Evolutionary conservation across 1,140 invertebrate genomes (phyloP).

Genomic region (Zaprionus tsacasi): DNA sequence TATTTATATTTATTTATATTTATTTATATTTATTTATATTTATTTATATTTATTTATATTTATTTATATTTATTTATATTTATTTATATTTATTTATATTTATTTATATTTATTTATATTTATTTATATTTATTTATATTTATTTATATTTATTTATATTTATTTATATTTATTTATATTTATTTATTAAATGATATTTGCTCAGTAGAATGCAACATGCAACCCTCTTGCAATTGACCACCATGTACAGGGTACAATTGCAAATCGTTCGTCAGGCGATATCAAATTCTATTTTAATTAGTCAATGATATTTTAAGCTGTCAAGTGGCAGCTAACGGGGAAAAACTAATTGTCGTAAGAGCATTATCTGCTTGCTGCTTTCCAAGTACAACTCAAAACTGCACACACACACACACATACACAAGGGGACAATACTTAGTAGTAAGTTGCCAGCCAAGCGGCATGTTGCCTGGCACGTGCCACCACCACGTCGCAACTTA

Average conservation of each 20-base stretch:
- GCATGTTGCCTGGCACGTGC: slow-evolving; percentile 52
- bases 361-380: slow-evolving; percentile 18
- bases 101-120: no score
- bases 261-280: slow-evolving; percentile 36
- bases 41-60: no score
- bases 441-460: slow-evolving; percentile 25
- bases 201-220: background rate
- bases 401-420: background rate
- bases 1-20: no score
- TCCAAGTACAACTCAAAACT: slow-evolving; percentile 16
- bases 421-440: background rate
- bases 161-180: no score
- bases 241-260: slow-evolving; percentile 19
- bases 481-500: slow-evolving; percentile 52
- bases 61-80: no score
- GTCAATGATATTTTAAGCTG: slow-evolving; percentile 56
- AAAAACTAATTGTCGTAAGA: slow-evolving; percentile 45
- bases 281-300: slow-evolving; percentile 73
- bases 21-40: no score
- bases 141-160: no score
- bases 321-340: slow-evolving; percentile 35
- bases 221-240: background rate
- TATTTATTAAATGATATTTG: no score
- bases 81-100: no score
- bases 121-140: no score